Base-by-base conservation (phyloP, 2,113 vertebrate genomes). In the Trichechus manatus region DNA sequence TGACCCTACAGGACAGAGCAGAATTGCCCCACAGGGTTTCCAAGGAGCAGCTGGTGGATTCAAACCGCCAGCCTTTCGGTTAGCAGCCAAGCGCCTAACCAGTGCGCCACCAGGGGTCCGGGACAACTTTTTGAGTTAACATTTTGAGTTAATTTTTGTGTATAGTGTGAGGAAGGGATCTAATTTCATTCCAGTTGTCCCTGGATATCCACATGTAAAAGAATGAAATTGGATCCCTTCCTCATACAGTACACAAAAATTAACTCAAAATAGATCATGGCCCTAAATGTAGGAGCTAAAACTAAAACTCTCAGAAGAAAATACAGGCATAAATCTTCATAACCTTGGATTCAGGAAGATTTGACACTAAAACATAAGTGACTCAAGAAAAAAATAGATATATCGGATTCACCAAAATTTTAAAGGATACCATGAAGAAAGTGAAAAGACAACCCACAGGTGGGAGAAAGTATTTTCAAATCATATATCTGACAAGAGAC, bases 401-500 rank as follows among this genome's bases (percentile, higher is more conserved):
- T 78, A 68, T 1, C 50, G 63, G 47, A 56, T 86, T 95, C 50
- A n/a, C 86, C 59, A 81, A 81, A 39, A 81, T 42, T 56, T 2
- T 47, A 53, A 84, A 22, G 66, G 47, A 78, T 17, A 91, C 14
- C 56, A 87, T 50, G 50, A 80, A 84, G 44, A 89, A 92, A 94
- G 19, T 82, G 20, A 72, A 75, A 94, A 92, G 59, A 83, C 31
- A 27, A 77, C 59, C 15, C 17, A 89, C 1, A 80, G 44, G 17
- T 7, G 7, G 25, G 25, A 68, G 83, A 92, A 59, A 27, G 9
- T 56, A 91, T 61, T 95, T 96, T 93, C 39, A 85, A 88, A 93
- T 78, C 68, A 66, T 5, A 1, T 61, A 31, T 68, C 77, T 68
- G 36, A 83, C 59, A 78, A 59, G 50, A 33, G 25, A 47, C 77